phyloP scores from a whole-genome alignment of 2,113 vertebrate genomes.

The Pandion haliaetus region DNA sequence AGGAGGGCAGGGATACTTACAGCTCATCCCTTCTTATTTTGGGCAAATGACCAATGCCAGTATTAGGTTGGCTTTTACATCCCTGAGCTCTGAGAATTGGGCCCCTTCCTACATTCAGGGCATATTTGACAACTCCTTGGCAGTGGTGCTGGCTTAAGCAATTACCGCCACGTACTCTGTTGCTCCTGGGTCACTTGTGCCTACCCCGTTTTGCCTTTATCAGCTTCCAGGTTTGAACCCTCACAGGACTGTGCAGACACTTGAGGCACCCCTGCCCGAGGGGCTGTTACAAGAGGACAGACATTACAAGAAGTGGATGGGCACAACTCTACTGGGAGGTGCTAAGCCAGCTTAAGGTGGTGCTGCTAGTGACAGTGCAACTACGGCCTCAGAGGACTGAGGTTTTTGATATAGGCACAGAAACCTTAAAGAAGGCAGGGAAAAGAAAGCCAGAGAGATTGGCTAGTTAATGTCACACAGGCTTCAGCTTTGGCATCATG shows the following conservation, averaged over 20 bases:
- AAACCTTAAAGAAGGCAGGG: background rate
- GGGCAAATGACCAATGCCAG: background rate
- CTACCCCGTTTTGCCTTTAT: background rate
- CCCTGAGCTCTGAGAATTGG: background rate
- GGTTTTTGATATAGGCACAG: background rate
- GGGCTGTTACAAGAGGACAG: background rate
- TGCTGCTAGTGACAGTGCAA: background rate
- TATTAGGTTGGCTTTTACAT: background rate
- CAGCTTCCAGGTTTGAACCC: background rate
- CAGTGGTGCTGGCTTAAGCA: background rate
- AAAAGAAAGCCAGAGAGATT: background rate
- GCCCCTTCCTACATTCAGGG: background rate
- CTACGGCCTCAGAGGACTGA: background rate
- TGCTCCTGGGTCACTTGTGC: background rate
- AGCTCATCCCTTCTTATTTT: background rate
- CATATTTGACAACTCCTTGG: background rate
- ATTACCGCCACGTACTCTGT: background rate
- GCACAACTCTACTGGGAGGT: background rate
- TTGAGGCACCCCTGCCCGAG: background rate
- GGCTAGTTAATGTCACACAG: background rate
- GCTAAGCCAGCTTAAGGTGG: background rate
- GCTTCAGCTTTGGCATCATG: background rate
- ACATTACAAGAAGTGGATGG: background rate
- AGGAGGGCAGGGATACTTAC: background rate
- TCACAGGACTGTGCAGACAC: rapidly evolving